These are phyloP conservation scores for Saccopteryx bilineata DNA, from an alignment of 2,113 vertebrate species.

Conservation along the genomic window DNA sequence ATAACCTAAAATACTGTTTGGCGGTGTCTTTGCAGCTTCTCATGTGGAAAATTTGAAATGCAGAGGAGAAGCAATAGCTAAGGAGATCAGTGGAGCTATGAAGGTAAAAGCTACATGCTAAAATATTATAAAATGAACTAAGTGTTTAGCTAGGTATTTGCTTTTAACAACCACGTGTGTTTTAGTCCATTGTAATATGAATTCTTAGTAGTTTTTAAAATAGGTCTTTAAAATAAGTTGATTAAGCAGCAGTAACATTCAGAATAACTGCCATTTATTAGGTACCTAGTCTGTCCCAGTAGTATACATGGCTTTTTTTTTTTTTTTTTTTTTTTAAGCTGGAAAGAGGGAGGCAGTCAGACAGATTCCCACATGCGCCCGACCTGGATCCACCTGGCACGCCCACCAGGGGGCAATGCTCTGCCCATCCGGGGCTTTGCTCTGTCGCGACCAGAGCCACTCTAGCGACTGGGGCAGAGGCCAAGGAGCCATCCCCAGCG, in stretches of 20 bases:
- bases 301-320: background rate
- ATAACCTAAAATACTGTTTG: constrained; percentile 55
- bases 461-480: no score
- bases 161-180: background rate
- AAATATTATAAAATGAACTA: background rate
- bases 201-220: background rate
- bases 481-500: no score
- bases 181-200: background rate
- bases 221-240: background rate
- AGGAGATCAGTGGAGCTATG: constrained; percentile 88
- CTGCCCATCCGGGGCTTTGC: no score
- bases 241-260: background rate
- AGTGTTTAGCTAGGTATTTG: background rate
- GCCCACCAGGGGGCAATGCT: no score
- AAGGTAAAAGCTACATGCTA: constrained; percentile 89
- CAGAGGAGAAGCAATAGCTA: constrained; percentile 86
- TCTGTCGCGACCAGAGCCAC: no score
- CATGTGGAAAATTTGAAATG: constrained; percentile 87
- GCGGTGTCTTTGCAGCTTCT: constrained; percentile 81
- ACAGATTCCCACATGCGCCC: no score
- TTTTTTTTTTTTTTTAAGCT: no score
- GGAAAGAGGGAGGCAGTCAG: no score
- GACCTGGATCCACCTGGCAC: no score
- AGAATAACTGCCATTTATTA: constrained; percentile 9
- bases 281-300: background rate